Base-by-base conservation (phyloP, 2,113 vertebrate species). In the Hirundichthys speculiger region DNA sequence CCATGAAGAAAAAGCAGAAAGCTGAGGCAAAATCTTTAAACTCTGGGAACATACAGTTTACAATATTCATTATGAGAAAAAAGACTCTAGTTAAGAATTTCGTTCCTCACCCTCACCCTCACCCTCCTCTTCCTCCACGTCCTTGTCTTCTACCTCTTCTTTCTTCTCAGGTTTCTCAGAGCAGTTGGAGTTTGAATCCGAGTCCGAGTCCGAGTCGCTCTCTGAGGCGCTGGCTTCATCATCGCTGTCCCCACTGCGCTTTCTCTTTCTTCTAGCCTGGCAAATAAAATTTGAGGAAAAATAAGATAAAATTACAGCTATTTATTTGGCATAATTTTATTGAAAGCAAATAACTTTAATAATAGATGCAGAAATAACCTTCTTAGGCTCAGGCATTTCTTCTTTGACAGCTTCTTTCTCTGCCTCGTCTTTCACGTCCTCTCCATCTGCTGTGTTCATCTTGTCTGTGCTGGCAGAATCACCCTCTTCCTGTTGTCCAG, bases 201-300 rank as follows among this genome's bases (percentile, higher is more conserved):
- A 92, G 53, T 94, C 95, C 0, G 91, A 91, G 10, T 93, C 93
- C 0, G 94, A 94, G 24, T 96, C 96, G 0, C 94, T 95, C 42
- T 95, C 96, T 0, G 95, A 97, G 47, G 92, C 94, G 0, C 93
- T 95, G 42, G 79, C 94, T 20, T 96, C 95, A 52, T 95, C 96
- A 14, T 96, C 95, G 0, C 95, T 96, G 13, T 95, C 94, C 0
- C 93, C 94, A 0, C 95, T 96, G 52, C 82, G 93, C 77, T 96
- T 96, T 77, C 95, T 86, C 67, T 95, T 96, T 47, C 94, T 91
- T 81, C 91, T 91, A 39, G 86, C 69, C 94, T 94, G 82, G 13
- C 27, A 5, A 72, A 70, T 30, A 0, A 58, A n/a, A n/a, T n/a
- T n/a, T n/a, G n/a, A n/a, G n/a, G n/a, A n/a, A n/a, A 21, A 77